Evolutionary conservation across 1,140 invertebrate species (phyloP).

Genomic region (Acromyrmex echinatior): DNA sequence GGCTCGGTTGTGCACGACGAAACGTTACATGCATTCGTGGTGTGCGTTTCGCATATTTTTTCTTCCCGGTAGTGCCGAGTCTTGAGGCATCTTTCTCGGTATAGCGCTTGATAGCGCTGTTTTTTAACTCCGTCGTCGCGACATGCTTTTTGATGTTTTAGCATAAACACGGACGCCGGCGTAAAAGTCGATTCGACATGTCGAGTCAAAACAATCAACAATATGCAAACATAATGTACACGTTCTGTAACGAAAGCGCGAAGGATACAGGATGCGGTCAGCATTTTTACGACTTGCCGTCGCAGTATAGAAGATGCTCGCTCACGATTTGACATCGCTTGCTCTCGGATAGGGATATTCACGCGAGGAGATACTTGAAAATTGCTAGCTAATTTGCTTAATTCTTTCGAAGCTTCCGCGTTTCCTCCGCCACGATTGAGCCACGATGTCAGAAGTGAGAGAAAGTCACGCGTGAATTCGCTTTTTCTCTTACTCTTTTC

Average conservation of each 20-base stretch:
- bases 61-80: background rate
- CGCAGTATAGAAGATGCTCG: background rate
- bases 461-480: slow-evolving; percentile 1
- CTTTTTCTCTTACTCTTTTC: background rate
- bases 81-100: slow-evolving; percentile 3
- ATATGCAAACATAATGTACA: slow-evolving; percentile 2
- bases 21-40: slow-evolving; percentile 24
- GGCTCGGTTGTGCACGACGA: background rate
- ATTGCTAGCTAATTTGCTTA: background rate
- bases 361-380: background rate
- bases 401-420: background rate
- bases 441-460: slow-evolving; percentile 1
- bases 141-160: slow-evolving; percentile 26
- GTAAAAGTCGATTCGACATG: background rate
- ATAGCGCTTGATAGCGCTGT: background rate
- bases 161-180: slow-evolving; percentile 18
- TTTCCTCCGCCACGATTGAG: background rate
- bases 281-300: background rate
- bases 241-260: background rate
- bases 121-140: background rate
- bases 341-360: background rate
- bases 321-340: background rate
- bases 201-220: slow-evolving; percentile 23
- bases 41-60: slow-evolving; percentile 19
- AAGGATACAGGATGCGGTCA: background rate